Conservation (phyloP, 2,888 invertebrate species). For the Ichneumoninae sp. region DNA sequence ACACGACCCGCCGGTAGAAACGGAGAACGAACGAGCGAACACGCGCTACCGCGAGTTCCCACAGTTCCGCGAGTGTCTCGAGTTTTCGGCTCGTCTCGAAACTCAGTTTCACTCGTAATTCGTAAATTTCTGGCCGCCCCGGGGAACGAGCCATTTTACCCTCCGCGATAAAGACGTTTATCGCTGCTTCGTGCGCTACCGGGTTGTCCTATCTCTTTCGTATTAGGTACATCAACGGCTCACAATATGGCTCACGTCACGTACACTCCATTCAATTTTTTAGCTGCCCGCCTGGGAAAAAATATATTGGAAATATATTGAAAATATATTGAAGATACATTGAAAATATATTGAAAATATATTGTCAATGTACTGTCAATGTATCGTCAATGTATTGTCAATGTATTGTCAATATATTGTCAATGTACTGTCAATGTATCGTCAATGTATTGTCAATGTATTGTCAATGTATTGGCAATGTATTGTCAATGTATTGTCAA, state of each 20-base stretch:
- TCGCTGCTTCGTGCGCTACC: constrained; percentile 65
- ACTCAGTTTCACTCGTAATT: constrained; percentile 39
- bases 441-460: too few species aligned
- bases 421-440: too few species aligned
- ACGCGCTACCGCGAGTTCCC: constrained; percentile 41
- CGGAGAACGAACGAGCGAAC: constrained; percentile 8
- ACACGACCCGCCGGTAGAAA: not conserved
- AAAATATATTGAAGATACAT: too few species aligned
- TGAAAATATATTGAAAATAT: too few species aligned
- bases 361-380: too few species aligned
- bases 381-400: too few species aligned
- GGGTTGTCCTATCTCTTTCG: constrained; percentile 30
- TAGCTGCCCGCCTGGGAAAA: not conserved
- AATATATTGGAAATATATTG: too few species aligned
- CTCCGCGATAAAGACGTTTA: constrained; percentile 55
- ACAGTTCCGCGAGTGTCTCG: constrained; percentile 44
- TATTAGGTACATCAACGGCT: not conserved
- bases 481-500: too few species aligned
- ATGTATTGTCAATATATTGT: too few species aligned
- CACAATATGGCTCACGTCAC: not conserved
- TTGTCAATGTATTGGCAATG: too few species aligned
- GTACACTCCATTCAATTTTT: constrained; percentile 58
- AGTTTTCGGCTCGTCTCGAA: constrained; percentile 32
- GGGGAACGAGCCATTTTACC: constrained; percentile 36
- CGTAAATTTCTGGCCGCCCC: constrained; percentile 46